phyloP scores from a whole-genome alignment of 2,888 invertebrate species.

The Agonopterix subpropinquella region DNA sequence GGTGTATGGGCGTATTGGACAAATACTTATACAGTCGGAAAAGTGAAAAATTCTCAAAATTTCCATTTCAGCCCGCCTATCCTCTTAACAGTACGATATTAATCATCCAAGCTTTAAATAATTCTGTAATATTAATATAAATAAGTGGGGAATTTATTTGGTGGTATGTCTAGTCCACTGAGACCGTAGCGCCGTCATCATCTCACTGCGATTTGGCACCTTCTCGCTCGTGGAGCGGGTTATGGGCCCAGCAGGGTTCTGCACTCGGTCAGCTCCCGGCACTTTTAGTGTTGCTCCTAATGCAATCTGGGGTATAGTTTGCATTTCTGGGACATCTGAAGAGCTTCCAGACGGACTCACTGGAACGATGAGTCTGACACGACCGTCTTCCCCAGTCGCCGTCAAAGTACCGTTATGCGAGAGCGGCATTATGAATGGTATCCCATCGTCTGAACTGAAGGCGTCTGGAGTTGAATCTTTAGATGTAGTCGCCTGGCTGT shows the following conservation, averaged over 20 bases:
- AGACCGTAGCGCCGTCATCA: slow-evolving; percentile 88
- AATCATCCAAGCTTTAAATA: too few species aligned
- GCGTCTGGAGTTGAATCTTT: slow-evolving; percentile 60
- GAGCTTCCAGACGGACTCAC: slow-evolving; percentile 68
- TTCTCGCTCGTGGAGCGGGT: slow-evolving; percentile 90
- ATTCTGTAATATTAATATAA: background rate
- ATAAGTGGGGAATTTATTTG: slow-evolving; percentile 69
- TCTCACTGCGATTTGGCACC: slow-evolving; percentile 88
- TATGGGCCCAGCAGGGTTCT: slow-evolving; percentile 78
- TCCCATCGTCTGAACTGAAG: slow-evolving; percentile 53
- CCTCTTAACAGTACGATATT: too few species aligned
- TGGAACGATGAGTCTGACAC: slow-evolving; percentile 78
- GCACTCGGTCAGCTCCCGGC: slow-evolving; percentile 50
- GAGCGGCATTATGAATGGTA: slow-evolving; percentile 81
- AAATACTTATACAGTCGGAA: too few species aligned
- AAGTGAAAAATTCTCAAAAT: too few species aligned
- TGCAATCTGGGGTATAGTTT: slow-evolving; percentile 25
- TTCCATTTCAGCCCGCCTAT: too few species aligned
- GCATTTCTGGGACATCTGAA: slow-evolving; percentile 40
- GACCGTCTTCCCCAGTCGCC: slow-evolving; percentile 77
- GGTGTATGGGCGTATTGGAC: too few species aligned
- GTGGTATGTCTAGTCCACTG: slow-evolving; percentile 93
- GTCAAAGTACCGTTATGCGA: slow-evolving; percentile 79
- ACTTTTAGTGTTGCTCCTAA: slow-evolving; percentile 75
- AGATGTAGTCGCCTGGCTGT: slow-evolving; percentile 63